Percentiles rank a stretch among this genome's conserved stretches.
These are phyloP conservation scores for Alcedo quadribrachys DNA, from an alignment of 2,797 vertebrate genomes.

Conservation along the genomic window DNA sequence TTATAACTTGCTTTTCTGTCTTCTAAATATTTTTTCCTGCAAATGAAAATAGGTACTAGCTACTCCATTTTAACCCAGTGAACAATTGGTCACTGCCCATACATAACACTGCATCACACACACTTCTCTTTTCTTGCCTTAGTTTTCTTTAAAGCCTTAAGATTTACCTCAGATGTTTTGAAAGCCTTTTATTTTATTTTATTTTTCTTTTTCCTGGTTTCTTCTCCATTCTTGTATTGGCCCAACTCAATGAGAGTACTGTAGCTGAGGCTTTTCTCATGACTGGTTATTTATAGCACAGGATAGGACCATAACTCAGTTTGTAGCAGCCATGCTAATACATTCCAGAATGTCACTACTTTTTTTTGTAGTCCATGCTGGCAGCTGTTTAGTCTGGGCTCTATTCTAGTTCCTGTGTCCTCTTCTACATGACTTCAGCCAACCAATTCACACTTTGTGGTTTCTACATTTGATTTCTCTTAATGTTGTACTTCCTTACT, in stretches of 20 bases:
- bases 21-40: not conserved
- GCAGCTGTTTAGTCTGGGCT: not conserved
- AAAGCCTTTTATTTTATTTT: not conserved
- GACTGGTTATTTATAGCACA: not conserved
- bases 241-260: not conserved
- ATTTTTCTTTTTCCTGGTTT: not conserved
- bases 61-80: not conserved
- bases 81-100: not conserved
- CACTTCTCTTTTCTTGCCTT: not conserved
- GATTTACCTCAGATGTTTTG: not conserved
- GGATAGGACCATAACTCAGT: not conserved
- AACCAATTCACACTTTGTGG: not conserved
- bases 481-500: not conserved
- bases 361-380: not conserved
- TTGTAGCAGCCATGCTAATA: not conserved
- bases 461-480: not conserved
- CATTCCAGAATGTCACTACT: not conserved
- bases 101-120: not conserved
- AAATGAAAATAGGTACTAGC: not conserved
- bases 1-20: not conserved
- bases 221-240: not conserved
- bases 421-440: not conserved
- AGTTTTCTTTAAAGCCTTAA: not conserved
- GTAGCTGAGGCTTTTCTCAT: not conserved
- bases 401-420: not conserved